Evolutionary conservation across 1,140 invertebrate species (phyloP).

Genomic region (Drosophila santomea): DNA sequence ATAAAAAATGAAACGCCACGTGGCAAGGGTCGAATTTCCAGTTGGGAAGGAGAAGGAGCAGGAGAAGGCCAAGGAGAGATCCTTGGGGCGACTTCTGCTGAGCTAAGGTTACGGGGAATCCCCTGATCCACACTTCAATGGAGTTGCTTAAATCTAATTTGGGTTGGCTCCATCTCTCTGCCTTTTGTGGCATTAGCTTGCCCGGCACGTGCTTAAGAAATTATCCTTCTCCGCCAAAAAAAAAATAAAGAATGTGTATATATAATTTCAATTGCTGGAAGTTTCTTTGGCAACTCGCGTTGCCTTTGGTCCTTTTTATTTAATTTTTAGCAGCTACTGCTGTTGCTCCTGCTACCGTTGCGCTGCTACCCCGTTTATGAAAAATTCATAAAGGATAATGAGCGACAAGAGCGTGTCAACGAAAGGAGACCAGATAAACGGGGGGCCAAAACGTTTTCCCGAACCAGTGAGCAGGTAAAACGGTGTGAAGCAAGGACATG

Average conservation of each 20-base stretch:
- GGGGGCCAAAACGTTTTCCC: slow-evolving; percentile 65
- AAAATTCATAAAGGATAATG: slow-evolving; percentile 83
- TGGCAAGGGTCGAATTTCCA: slow-evolving; percentile 26
- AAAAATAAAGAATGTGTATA: slow-evolving; percentile 18
- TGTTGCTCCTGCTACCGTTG: slow-evolving; percentile 22
- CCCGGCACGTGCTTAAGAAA: slow-evolving; percentile 72
- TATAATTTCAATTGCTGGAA: slow-evolving; percentile 68
- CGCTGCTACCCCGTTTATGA: slow-evolving; percentile 66
- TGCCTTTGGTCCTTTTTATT: slow-evolving; percentile 6
- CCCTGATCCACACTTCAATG: slow-evolving; percentile 60
- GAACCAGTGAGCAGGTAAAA: slow-evolving; percentile 74
- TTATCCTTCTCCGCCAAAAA: slow-evolving; percentile 47
- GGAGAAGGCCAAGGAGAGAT: background rate
- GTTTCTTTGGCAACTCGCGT: slow-evolving; percentile 33
- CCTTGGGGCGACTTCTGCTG: slow-evolving; percentile 44
- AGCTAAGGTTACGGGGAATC: slow-evolving; percentile 64
- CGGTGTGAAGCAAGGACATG: slow-evolving; percentile 57
- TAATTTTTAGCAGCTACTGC: slow-evolving; percentile 30
- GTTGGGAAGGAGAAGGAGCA: background rate
- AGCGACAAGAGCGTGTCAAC: slow-evolving; percentile 80
- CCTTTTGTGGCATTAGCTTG: slow-evolving; percentile 69
- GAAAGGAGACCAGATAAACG: slow-evolving; percentile 10
- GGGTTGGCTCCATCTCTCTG: slow-evolving; percentile 36
- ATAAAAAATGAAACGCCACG: slow-evolving; percentile 73
- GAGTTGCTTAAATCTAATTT: slow-evolving; percentile 74